phyloP scores from a whole-genome alignment of 2,888 invertebrate species.

The Drosophila pseudotakahashii region DNA sequence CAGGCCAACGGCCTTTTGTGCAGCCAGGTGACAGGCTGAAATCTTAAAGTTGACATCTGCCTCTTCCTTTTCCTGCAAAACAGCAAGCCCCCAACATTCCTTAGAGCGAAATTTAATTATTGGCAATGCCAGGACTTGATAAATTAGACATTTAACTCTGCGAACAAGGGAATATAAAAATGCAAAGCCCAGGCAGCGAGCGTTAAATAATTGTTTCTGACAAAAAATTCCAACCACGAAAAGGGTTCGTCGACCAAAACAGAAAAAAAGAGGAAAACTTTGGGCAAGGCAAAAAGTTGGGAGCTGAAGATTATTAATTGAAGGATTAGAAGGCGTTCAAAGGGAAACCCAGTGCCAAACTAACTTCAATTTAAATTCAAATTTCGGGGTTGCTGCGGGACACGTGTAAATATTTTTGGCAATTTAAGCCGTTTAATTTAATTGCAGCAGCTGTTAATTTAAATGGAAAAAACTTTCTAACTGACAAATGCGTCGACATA shows the following conservation, averaged over 20 bases:
- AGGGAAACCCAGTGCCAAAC: slow-evolving; percentile 48
- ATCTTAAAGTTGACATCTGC: slow-evolving; percentile 47
- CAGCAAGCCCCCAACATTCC: not conserved
- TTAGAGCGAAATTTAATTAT: slow-evolving; percentile 48
- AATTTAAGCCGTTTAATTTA: slow-evolving; percentile 74
- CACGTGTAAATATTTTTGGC: slow-evolving; percentile 69
- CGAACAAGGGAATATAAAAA: slow-evolving; percentile 24
- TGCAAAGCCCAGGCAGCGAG: slow-evolving; percentile 25
- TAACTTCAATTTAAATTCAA: slow-evolving; percentile 76
- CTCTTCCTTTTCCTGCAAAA: not conserved
- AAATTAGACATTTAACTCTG: slow-evolving; percentile 64
- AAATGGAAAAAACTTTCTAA: slow-evolving; percentile 61
- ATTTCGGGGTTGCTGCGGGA: slow-evolving; percentile 45
- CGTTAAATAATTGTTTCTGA: slow-evolving; percentile 66
- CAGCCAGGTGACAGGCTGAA: slow-evolving; percentile 60
- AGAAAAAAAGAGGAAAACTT: slow-evolving; percentile 28
- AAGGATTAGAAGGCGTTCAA: slow-evolving; percentile 73
- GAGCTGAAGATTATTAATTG: slow-evolving; percentile 74
- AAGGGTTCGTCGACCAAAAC: slow-evolving; percentile 57
- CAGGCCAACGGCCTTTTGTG: slow-evolving; percentile 27
- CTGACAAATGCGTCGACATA: slow-evolving; percentile 70
- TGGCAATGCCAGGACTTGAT: slow-evolving; percentile 49
- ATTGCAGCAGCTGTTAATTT: slow-evolving; percentile 73
- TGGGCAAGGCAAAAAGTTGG: slow-evolving; percentile 47
- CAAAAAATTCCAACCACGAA: slow-evolving; percentile 64